Percentiles rank a stretch among this genome's conserved stretches.
These are phyloP conservation scores for Podilymbus podiceps DNA, from an alignment of 2,113 vertebrate genomes.

Conservation along the genomic window DNA sequence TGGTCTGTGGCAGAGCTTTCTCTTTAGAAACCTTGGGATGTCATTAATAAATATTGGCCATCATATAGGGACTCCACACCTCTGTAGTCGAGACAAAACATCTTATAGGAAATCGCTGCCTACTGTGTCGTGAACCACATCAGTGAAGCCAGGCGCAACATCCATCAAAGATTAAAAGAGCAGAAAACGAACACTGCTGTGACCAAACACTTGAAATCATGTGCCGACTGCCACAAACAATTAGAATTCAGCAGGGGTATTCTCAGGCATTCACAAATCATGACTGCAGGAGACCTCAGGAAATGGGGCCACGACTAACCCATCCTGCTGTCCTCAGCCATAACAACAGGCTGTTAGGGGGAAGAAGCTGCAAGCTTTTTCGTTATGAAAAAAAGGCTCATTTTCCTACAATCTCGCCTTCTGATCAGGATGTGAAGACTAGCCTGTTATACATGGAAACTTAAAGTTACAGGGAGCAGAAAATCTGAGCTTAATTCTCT, in stretches of 20 bases:
- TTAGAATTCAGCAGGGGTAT: slow-evolving; percentile 68
- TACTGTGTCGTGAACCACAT: slow-evolving; percentile 53
- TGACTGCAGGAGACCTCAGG: slow-evolving; percentile 43
- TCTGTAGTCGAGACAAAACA: slow-evolving; percentile 59
- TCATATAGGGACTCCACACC: slow-evolving; percentile 39
- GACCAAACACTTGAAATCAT: slow-evolving; percentile 70
- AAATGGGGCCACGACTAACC: slow-evolving; percentile 62
- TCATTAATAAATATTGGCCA: slow-evolving; percentile 62
- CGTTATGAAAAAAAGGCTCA: neutral
- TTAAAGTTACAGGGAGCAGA: neutral
- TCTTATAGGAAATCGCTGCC: slow-evolving; percentile 65
- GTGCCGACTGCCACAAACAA: slow-evolving; percentile 69
- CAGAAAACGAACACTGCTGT: slow-evolving; percentile 70
- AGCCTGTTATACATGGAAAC: neutral
- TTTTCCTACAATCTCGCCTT: neutral
- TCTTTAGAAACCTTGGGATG: slow-evolving; percentile 44
- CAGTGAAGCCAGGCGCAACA: slow-evolving; percentile 65
- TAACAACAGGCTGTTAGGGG: neutral
- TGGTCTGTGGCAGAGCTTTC: neutral
- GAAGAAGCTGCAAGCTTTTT: neutral
- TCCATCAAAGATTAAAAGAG: slow-evolving; percentile 74
- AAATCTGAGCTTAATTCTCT: neutral
- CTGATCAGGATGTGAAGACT: neutral
- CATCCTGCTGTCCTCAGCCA: slow-evolving; percentile 17
- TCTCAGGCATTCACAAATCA: slow-evolving; percentile 67